phyloP scores from a whole-genome alignment of 2,888 invertebrate species.

The Drosophila paramelanica region DNA sequence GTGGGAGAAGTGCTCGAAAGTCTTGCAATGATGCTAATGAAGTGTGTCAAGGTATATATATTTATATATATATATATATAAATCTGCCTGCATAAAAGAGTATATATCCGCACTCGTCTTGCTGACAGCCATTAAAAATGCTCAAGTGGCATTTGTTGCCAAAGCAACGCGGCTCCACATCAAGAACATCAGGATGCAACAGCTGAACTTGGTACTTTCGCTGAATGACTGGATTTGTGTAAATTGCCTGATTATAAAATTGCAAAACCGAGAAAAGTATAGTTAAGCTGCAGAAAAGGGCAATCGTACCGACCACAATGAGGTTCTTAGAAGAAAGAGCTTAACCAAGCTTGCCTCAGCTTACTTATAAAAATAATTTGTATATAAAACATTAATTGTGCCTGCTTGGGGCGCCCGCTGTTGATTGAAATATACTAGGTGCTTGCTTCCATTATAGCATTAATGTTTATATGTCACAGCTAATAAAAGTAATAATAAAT shows the following conservation, averaged over 20 bases:
- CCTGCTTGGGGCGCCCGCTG: neutral
- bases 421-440: neutral
- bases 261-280: neutral
- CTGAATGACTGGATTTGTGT: conserved; percentile 1
- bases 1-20: conserved; percentile 24
- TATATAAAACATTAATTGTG: conserved; percentile 5
- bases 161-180: conserved; percentile 8
- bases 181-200: conserved; percentile 11
- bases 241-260: neutral
- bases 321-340: neutral
- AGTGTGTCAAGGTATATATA: conserved; percentile 34
- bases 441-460: neutral
- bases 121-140: conserved; percentile 29
- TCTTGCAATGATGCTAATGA: conserved; percentile 41
- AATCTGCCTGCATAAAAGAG: neutral
- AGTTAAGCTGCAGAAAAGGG: conserved; percentile 1
- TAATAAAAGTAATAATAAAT: neutral
- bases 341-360: neutral
- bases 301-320: conserved; percentile 1
- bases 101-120: neutral
- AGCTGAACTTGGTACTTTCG: neutral
- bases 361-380: no score
- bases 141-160: conserved; percentile 41
- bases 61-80: neutral
- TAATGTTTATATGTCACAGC: neutral